Evolutionary conservation across 2,113 vertebrate species (phyloP).

Genomic region (Theristicus caerulescens): DNA sequence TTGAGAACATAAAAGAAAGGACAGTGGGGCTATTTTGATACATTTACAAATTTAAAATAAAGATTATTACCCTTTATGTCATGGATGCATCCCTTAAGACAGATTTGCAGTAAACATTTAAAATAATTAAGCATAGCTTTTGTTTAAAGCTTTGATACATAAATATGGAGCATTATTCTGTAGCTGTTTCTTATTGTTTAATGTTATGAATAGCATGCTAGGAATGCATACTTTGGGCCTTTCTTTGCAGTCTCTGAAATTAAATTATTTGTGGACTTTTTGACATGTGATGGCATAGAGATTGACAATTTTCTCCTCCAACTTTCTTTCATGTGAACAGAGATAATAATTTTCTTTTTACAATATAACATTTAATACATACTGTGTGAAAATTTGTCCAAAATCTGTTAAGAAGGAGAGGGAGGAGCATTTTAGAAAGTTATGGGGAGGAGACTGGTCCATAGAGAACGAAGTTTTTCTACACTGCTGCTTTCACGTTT

Average conservation of each 20-base stretch:
- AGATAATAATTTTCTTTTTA: background rate
- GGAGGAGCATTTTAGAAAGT: background rate
- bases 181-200: background rate
- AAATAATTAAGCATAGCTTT: background rate
- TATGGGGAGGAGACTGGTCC: background rate
- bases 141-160: background rate
- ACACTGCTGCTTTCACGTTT: background rate
- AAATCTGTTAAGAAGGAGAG: background rate
- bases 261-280: background rate
- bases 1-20: background rate
- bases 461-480: conserved; percentile 3
- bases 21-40: background rate
- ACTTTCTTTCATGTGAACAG: background rate
- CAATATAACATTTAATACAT: background rate
- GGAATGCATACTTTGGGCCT: background rate
- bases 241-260: background rate
- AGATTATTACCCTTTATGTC: background rate
- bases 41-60: background rate
- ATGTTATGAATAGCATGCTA: background rate
- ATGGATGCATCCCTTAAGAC: background rate
- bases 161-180: background rate
- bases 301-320: background rate
- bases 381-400: background rate
- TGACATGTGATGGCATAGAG: background rate
- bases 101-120: background rate